phyloP scores from a whole-genome alignment of 1,140 invertebrate genomes.

The Trypoxylus dichotomus region DNA sequence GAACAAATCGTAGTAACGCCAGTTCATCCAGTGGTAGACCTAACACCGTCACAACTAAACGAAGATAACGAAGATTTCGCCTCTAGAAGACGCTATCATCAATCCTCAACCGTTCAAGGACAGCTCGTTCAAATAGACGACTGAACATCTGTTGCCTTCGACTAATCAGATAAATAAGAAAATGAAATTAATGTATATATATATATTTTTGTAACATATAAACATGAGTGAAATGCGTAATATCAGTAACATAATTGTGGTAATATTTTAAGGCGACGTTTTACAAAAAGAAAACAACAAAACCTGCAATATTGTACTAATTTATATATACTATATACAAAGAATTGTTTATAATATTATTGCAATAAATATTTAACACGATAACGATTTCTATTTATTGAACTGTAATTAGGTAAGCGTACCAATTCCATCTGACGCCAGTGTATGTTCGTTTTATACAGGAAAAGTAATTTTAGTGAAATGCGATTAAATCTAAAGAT shows the following conservation, averaged over 20 bases:
- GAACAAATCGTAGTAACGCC: conserved; percentile 91
- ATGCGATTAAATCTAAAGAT: too few relatives aligned
- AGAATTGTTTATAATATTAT: not conserved
- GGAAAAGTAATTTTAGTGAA: too few relatives aligned
- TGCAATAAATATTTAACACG: not conserved
- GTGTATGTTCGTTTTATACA: too few relatives aligned
- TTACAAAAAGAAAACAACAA: not conserved
- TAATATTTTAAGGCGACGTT: not conserved
- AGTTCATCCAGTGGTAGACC: conserved; percentile 76
- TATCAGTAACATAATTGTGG: not conserved
- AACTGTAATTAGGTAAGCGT: too few relatives aligned
- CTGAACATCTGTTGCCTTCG: conserved; percentile 33
- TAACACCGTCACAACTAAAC: conserved; percentile 83
- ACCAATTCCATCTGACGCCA: too few relatives aligned
- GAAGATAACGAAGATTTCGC: conserved; percentile 95
- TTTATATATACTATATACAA: not conserved
- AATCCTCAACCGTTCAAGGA: conserved; percentile 79
- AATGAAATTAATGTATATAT: not conserved
- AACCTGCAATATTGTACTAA: not conserved
- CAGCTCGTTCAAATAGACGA: conserved; percentile 69
- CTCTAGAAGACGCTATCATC: conserved; percentile 86
- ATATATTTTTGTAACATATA: conserved; percentile 11
- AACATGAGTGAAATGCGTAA: not conserved
- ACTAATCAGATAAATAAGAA: not conserved
- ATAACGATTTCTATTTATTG: too few relatives aligned